Evolutionary conservation across 2,888 invertebrate species (phyloP).

Genomic region (Nezara viridula): DNA sequence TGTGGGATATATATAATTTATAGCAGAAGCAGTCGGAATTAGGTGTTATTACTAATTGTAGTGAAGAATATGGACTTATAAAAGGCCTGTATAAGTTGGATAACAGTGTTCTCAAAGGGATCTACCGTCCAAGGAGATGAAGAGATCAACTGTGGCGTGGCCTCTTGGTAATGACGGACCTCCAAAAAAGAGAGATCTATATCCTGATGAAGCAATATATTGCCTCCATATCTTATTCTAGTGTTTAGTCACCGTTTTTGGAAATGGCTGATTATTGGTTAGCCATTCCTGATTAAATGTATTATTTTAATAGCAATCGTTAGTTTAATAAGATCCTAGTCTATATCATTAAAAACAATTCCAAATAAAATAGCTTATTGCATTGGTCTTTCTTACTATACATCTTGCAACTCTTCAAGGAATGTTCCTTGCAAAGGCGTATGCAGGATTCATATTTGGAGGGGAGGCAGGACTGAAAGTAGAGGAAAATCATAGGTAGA

Average conservation of each 20-base stretch:
- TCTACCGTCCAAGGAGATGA: not conserved
- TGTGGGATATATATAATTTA: not conserved
- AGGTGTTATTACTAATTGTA: not conserved
- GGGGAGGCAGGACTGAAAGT: not conserved
- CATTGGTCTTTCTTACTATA: not conserved
- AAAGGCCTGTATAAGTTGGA: not conserved
- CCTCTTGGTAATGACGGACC: not conserved
- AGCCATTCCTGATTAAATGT: not conserved
- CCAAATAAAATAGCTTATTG: too few relatives aligned
- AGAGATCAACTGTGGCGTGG: not conserved
- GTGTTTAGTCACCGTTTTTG: not conserved
- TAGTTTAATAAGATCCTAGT: not conserved
- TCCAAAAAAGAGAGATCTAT: not conserved
- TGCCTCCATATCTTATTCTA: not conserved
- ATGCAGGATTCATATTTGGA: not conserved
- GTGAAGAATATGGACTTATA: not conserved
- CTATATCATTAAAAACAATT: not conserved
- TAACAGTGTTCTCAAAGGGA: not conserved
- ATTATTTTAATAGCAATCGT: not conserved
- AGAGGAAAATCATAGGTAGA: too few relatives aligned
- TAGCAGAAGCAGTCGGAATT: not conserved
- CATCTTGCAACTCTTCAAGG: not conserved
- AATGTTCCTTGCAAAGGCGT: not conserved
- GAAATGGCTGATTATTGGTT: not conserved
- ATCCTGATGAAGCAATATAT: not conserved